Percentiles rank a stretch among this genome's conserved stretches.
Conservation (phyloP, 2,113 vertebrate genomes). For the Mesembrinibis cayennensis region DNA sequence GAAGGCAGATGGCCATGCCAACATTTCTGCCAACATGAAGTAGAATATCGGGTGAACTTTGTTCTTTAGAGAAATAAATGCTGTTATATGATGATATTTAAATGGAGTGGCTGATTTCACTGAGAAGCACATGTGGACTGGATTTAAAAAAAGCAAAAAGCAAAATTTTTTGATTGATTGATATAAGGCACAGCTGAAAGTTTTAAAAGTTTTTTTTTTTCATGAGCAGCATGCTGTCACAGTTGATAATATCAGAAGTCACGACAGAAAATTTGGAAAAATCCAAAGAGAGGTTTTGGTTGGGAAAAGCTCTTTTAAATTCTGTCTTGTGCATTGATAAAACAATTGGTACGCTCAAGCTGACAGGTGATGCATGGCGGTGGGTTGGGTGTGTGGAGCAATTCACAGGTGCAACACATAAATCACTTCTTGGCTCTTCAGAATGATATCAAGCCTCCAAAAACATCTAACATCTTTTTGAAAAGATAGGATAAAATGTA, state of each 20-base stretch:
- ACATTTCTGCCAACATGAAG: background rate
- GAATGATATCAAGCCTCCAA: background rate
- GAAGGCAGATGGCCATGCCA: background rate
- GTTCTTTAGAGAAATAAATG: background rate
- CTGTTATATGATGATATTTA: background rate
- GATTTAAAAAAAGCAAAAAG: background rate
- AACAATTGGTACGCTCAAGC: rapidly evolving
- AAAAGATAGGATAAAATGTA: background rate
- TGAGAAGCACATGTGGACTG: background rate
- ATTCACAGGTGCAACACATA: background rate
- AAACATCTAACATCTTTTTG: background rate
- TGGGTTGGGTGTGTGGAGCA: background rate
- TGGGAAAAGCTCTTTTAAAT: background rate
- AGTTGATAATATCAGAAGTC: background rate
- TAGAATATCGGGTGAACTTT: background rate
- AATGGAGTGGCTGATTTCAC: background rate
- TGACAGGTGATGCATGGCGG: background rate
- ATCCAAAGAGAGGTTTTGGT: background rate
- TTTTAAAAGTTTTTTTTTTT: background rate
- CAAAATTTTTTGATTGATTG: background rate
- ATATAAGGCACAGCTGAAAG: background rate
- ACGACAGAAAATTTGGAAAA: background rate
- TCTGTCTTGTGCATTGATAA: background rate
- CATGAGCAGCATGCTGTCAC: background rate
- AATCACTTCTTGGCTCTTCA: background rate